Conservation (phyloP, 2,797 vertebrate species). For the Eupleurogrammus muticus region DNA sequence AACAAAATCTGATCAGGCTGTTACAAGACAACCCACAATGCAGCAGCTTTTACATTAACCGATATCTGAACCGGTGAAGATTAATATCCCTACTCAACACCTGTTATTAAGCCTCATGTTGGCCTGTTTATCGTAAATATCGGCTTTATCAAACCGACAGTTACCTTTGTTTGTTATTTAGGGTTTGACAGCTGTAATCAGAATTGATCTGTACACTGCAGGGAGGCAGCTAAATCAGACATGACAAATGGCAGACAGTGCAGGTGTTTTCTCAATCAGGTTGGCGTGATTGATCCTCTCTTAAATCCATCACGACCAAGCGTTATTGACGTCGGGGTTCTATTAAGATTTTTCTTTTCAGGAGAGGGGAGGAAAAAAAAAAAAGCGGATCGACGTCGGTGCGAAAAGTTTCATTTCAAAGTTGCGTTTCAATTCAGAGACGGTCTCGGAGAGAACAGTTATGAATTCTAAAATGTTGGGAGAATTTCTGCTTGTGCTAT, state of each 20-base stretch:
- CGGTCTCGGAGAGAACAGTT: conserved; percentile 41
- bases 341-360: conserved; percentile 60
- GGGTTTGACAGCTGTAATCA: conserved; percentile 77
- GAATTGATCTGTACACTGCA: conserved; percentile 79
- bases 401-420: conserved; percentile 28
- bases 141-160: conserved; percentile 64
- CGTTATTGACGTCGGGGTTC: conserved; percentile 71
- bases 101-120: conserved; percentile 54
- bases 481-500: conserved; percentile 55
- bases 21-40: conserved; percentile 12
- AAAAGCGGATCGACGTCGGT: conserved; percentile 37
- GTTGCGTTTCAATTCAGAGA: conserved; percentile 42
- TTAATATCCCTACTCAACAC: conserved; percentile 45
- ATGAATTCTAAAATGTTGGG: conserved; percentile 45
- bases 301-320: conserved; percentile 81
- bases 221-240: conserved; percentile 79
- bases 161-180: conserved; percentile 68
- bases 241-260: conserved; percentile 76
- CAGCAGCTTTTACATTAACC: conserved; percentile 50
- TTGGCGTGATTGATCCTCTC: conserved; percentile 70
- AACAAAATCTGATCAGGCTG: conserved; percentile 18
- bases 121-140: conserved; percentile 59
- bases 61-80: conserved; percentile 43
- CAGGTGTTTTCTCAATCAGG: conserved; percentile 81
- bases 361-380: conserved; percentile 32